Evolutionary conservation across 37 sponge, comb jelly and placozoan genomes (phyloP), one percentile per base, ranked within the genome.

Genomic region (Agelas oroides): DNA sequence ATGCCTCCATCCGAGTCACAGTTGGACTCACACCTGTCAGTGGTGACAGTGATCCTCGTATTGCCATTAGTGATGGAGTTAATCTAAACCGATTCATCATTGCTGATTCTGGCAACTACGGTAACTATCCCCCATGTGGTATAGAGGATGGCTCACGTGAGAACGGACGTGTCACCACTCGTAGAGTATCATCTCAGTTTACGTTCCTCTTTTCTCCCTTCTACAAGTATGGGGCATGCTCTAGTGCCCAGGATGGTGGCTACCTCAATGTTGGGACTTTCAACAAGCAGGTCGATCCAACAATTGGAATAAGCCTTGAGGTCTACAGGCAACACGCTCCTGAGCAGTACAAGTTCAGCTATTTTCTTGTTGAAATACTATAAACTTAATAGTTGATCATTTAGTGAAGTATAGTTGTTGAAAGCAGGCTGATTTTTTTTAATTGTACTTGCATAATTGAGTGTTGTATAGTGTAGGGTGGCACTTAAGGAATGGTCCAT

Each of bases 191-290:
- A 67, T 8, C 69, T 14, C 31, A 31, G 69, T 32, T 30, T 31
- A 32, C 34, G 34, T 33, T 67, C 19, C 33, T 67, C 69, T 75
- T 75, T 24, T 23, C 19, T 25, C 75, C 57, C 24, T 28, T 30
- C 32, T 25, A 57, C 75, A 38, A 71, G 72, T 71, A 52, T 24
- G 72, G 72, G 37, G 53, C 53, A 20, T 71, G 72, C 37, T n/a
- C n/a, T 56, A 35, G 18, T 24, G 32, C 32, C 34, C 75, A 75
- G 27, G 37, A 56, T 19, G 32, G 75, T 23, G 59, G 32, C 37
- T 75, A 35, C 75, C 24, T 28, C 75, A 58, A 75, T 20, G 32
- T 34, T 75, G 75, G 75, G 33, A 75, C 16, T 6, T 75, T 75
- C 75, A 75, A 75, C 53, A 75, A 40, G 1, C 16, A 57, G 34